These are phyloP conservation scores for Synanthedon vespiformis DNA, from an alignment of 2,888 invertebrate genomes.

Conservation along the genomic window DNA sequence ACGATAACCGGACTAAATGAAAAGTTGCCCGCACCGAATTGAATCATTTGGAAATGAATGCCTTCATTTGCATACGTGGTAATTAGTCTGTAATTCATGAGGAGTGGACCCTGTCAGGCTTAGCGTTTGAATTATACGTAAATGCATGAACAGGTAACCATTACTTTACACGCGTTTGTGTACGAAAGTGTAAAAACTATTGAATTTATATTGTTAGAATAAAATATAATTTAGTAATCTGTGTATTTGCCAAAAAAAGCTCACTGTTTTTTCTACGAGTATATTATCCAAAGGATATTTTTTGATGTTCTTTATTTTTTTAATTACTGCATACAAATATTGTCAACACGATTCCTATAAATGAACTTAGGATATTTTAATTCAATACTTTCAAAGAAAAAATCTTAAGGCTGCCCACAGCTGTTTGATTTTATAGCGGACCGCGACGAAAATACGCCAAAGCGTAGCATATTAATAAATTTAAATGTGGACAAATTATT, in stretches of 20 bases:
- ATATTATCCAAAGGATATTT: too few species aligned
- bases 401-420: neutral
- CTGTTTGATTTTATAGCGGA: constrained; percentile 3
- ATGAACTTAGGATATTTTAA: too few species aligned
- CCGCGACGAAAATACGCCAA: constrained; percentile 3
- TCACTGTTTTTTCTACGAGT: too few species aligned
- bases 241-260: constrained; percentile 20
- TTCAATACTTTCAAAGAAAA: too few species aligned
- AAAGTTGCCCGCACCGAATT: constrained; percentile 44
- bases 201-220: constrained; percentile 12
- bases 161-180: too few species aligned
- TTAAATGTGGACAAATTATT: constrained; percentile 52
- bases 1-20: constrained; percentile 47
- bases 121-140: constrained; percentile 3
- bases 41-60: constrained; percentile 55
- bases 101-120: constrained; percentile 1
- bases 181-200: too few species aligned
- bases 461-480: constrained; percentile 29
- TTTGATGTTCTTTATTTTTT: too few species aligned
- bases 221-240: constrained; percentile 21
- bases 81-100: constrained; percentile 48
- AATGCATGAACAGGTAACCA: too few species aligned
- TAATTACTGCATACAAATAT: too few species aligned
- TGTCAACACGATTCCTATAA: too few species aligned
- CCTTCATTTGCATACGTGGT: constrained; percentile 54